Conservation (phyloP, 1,140 invertebrate species). For the Acromyrmex charruanus region DNA sequence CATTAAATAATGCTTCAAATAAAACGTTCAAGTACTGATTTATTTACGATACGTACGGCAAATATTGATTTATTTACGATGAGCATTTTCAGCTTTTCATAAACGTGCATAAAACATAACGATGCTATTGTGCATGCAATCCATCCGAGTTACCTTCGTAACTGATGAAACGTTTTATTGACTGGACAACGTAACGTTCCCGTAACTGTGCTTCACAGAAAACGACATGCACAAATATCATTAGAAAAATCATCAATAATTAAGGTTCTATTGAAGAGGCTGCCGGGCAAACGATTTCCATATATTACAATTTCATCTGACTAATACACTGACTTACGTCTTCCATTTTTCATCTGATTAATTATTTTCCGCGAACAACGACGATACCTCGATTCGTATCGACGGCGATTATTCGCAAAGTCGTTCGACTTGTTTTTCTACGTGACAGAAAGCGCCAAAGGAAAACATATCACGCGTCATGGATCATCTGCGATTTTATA, state of each 20-base stretch:
- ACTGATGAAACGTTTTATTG: neutral
- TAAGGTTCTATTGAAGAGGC: neutral
- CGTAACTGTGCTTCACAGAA: neutral
- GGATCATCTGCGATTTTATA: constrained; percentile 53
- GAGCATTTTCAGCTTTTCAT: neutral
- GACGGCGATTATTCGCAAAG: neutral
- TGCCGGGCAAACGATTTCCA: constrained; percentile 16
- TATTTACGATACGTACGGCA: constrained; percentile 31
- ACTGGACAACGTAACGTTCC: neutral
- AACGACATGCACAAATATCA: neutral
- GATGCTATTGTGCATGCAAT: neutral
- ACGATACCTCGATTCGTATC: constrained; percentile 47
- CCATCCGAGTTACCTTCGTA: neutral
- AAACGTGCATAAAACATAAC: constrained; percentile 25
- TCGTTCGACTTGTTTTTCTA: constrained; percentile 39
- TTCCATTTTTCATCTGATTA: constrained; percentile 39
- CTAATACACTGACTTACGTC: neutral
- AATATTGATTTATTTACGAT: too few relatives aligned
- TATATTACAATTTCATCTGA: neutral
- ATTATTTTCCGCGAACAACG: constrained; percentile 50
- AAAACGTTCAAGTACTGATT: constrained; percentile 26
- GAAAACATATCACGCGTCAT: constrained; percentile 43
- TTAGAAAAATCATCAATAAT: constrained; percentile 7
- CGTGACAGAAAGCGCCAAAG: constrained; percentile 29
- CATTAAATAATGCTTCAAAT: constrained; percentile 21